Base-by-base conservation (phyloP, 2,888 invertebrate species). In the Eilema griseolum region DNA sequence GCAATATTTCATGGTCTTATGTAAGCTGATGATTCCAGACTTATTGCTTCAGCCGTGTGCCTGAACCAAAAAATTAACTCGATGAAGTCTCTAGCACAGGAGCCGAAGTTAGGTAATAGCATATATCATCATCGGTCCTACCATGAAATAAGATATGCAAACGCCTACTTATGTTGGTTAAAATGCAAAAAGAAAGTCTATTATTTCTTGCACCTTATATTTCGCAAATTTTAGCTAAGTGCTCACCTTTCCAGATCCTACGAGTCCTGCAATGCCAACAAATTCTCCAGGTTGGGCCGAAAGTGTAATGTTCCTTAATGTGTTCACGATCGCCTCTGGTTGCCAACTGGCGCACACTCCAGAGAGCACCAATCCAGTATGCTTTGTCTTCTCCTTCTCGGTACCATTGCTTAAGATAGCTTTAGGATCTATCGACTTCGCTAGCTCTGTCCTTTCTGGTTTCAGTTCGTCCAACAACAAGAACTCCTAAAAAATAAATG, bases 241-340 rank as follows among this genome's bases (percentile, higher is more conserved):
- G 41, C 68, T 80, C 85, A 96, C 96, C 96, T 97, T 98, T 69
- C 98, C 98, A 8, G 97, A 92, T n/a, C 98, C 98, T 0, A 98
- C 98, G 52, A 97, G 96, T 20, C 98, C 98, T 59, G 97, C 96
- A 2, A 98, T 92, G 2, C 97, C 97, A 59, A 97, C 91, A 67
- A 97, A 93, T 79, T 96, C 95, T 52, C 96, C 96, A 57, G 94
- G 96, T 24, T 90, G 88, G 0, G 96, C 93, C 0, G 93, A 92
- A 0, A 97, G 79, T 24, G 91, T 93, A 7, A 97, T 83, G 59
- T 95, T 89, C 46, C 96, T 93, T 66, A 97, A 83, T 0, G 96
- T 96, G 64, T 97, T 95, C 16, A 95, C 95, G 20, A 95, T 95
- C 3, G 94, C 89, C 62, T 94, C 92, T 2, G 89, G 87, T 60